Conservation (phyloP, 2,113 vertebrate genomes). For the Gallinago undulata region DNA sequence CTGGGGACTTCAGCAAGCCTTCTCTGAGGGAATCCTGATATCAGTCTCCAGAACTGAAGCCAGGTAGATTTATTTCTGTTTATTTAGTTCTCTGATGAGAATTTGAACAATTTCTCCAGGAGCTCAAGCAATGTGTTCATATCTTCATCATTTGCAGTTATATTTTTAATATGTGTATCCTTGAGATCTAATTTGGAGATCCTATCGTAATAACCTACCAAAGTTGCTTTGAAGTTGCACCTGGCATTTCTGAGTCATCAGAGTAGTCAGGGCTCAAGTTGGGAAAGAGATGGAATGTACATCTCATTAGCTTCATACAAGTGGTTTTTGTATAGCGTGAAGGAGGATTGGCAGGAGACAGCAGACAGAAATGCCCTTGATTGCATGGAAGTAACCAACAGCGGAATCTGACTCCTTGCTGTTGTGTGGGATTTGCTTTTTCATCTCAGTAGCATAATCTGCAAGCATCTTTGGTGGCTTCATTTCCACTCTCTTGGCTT, state of each 20-base stretch:
- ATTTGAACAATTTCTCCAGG: background rate
- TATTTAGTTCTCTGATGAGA: background rate
- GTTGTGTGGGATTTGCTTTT: background rate
- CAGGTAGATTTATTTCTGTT: background rate
- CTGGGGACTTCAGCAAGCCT: background rate
- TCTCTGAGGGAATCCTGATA: background rate
- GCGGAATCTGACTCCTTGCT: background rate
- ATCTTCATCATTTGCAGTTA: fast-evolving
- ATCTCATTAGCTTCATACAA: background rate
- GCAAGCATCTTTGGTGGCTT: background rate
- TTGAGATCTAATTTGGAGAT: background rate
- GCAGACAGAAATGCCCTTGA: background rate
- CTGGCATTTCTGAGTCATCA: background rate
- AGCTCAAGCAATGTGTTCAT: background rate
- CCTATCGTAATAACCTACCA: background rate
- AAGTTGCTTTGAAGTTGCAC: slow-evolving; percentile 8
- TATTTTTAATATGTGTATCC: background rate
- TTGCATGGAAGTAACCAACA: background rate
- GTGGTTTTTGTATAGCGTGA: background rate
- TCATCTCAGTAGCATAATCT: background rate
- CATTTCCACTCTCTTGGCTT: background rate
- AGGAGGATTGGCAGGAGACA: background rate
- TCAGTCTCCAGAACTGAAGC: background rate
- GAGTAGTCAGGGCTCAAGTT: background rate
- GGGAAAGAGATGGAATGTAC: background rate